Conservation (phyloP, 2,113 vertebrate genomes). For the Zootoca vivipara region DNA sequence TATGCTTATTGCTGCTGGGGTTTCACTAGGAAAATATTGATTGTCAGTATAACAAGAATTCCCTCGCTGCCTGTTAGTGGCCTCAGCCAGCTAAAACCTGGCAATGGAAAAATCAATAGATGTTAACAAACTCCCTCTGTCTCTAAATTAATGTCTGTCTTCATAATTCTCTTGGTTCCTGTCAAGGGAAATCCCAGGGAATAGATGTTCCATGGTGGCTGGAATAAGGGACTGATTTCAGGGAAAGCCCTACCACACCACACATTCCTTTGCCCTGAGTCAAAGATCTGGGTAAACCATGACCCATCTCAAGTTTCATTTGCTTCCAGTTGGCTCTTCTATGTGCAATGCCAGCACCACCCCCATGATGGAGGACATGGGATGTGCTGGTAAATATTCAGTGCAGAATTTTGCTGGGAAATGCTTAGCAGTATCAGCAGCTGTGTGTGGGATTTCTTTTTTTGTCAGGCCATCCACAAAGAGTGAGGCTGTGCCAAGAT, state of each 20-base stretch:
- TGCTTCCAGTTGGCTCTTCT: not conserved
- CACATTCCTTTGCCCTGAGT: not conserved
- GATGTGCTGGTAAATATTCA: not conserved
- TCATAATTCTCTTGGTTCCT: not conserved
- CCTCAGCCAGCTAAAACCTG: not conserved
- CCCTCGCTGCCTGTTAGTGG: slow-evolving; percentile 23
- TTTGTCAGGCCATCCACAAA: not conserved
- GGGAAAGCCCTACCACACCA: not conserved
- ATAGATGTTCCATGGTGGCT: not conserved
- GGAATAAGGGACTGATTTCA: not conserved
- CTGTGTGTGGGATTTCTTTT: not conserved
- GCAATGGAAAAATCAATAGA: slow-evolving; percentile 11
- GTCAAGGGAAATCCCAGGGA: not conserved
- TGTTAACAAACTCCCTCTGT: accelerated
- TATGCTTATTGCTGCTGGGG: slow-evolving; percentile 25
- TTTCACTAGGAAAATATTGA: slow-evolving; percentile 35
- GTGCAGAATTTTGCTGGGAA: not conserved
- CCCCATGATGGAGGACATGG: not conserved
- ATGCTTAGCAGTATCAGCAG: not conserved
- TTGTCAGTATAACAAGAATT: slow-evolving; percentile 22
- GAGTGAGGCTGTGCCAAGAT: no score
- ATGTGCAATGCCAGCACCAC: not conserved
- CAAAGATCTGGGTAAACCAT: not conserved
- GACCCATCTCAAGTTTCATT: not conserved
- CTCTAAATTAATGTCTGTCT: not conserved